A percentile compares a stretch with the other conserved stretches of the same genome.
Evolutionary conservation across 2,888 invertebrate genomes (phyloP).

Genomic region (Amblyteles armatorius): DNA sequence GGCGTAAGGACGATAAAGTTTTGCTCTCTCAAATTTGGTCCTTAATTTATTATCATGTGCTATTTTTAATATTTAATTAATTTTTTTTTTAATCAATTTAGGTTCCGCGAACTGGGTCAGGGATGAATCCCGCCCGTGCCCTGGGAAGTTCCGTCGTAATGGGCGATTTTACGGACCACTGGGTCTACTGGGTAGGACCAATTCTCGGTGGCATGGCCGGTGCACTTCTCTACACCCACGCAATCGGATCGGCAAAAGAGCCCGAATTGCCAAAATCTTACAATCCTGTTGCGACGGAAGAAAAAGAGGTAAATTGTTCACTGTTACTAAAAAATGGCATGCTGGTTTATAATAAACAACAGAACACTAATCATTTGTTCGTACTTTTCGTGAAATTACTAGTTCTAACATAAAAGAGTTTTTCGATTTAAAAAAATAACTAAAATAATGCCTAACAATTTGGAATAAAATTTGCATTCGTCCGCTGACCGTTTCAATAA

Average conservation of each 20-base stretch:
- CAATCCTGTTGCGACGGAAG: slow-evolving; percentile 83
- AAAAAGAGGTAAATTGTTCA: slow-evolving; percentile 82
- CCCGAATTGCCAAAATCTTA: slow-evolving; percentile 80
- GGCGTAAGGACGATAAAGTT: slow-evolving; percentile 87
- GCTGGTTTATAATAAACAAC: not conserved
- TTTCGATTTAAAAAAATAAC: not conserved
- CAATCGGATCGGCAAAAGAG: slow-evolving; percentile 82
- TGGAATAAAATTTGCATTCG: not conserved
- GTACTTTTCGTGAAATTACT: not conserved
- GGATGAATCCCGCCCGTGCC: slow-evolving; percentile 97
- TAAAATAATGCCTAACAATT: not conserved
- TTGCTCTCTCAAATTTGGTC: not conserved
- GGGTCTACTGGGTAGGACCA: slow-evolving; percentile 97
- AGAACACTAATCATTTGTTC: not conserved
- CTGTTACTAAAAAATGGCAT: slow-evolving; percentile 20
- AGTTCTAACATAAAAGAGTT: not conserved
- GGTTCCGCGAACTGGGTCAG: slow-evolving; percentile 91
- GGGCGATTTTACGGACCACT: slow-evolving; percentile 91
- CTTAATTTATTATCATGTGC: not conserved
- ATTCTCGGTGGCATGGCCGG: slow-evolving; percentile 92
- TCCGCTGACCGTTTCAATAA: not conserved
- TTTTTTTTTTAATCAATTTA: slow-evolving; percentile 73
- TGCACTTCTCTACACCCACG: slow-evolving; percentile 90
- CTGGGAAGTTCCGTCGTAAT: slow-evolving; percentile 94
- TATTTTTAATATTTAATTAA: slow-evolving; percentile 10